These are phyloP conservation scores for Brienomyrus brachyistius DNA, from an alignment of 2,113 vertebrate species.

Conservation along the genomic window DNA sequence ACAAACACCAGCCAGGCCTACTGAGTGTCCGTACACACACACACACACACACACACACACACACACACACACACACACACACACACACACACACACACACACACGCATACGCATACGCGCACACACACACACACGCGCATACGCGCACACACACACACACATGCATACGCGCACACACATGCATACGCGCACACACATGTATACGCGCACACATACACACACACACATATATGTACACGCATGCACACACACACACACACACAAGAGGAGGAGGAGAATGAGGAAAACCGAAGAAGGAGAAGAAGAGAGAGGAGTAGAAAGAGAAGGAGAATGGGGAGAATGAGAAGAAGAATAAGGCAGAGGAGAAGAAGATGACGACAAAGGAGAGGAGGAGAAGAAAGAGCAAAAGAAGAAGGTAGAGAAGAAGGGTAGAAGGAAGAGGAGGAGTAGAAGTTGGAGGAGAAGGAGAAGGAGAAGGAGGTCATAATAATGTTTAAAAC, in stretches of 20 bases:
- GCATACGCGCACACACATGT: no score
- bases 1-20: neutral
- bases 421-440: neutral
- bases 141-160: no score
- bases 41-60: neutral
- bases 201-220: neutral
- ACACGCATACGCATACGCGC: neutral
- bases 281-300: neutral
- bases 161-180: no score
- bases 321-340: neutral
- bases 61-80: neutral
- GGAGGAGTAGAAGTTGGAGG: neutral
- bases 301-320: neutral
- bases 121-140: neutral
- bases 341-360: neutral
- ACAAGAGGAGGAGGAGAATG: neutral
- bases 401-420: neutral
- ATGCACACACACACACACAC: neutral
- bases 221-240: accelerated
- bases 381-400: neutral
- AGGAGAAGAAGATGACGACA: neutral
- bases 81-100: neutral
- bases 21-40: neutral
- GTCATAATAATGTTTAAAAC: neutral
- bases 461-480: neutral